Evolutionary conservation across 2,888 invertebrate genomes (phyloP).

Genomic region (Sericinus montela): DNA sequence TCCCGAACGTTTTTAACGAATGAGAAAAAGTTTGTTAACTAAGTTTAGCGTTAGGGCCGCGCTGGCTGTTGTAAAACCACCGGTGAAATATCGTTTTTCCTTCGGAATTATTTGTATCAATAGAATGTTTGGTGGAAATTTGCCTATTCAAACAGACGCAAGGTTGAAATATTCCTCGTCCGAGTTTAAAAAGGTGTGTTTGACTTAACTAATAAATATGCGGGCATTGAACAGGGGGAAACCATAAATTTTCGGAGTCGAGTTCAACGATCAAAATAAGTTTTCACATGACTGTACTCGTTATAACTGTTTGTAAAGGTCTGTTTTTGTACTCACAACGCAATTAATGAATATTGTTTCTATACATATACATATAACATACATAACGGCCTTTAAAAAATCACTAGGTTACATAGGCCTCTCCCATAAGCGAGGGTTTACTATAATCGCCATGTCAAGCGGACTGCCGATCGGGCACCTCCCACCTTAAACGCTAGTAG

Average conservation of each 20-base stretch:
- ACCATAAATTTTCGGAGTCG: slow-evolving; percentile 35
- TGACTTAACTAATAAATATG: slow-evolving; percentile 73
- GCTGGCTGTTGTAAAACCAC: slow-evolving; percentile 50
- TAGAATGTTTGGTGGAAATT: slow-evolving; percentile 64
- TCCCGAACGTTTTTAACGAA: slow-evolving; percentile 65
- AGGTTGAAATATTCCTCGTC: slow-evolving; percentile 43
- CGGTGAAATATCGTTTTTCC: slow-evolving; percentile 63
- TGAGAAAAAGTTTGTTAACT: slow-evolving; percentile 67
- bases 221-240: slow-evolving; percentile 43
- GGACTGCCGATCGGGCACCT: too few relatives aligned
- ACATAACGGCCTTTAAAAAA: too few relatives aligned
- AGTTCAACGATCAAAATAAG: slow-evolving; percentile 44
- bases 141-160: slow-evolving; percentile 58
- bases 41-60: slow-evolving; percentile 46
- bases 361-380: too few relatives aligned
- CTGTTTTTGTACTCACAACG: too few relatives aligned
- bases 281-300: slow-evolving; percentile 32
- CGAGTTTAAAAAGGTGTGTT: slow-evolving; percentile 71
- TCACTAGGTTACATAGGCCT: too few relatives aligned
- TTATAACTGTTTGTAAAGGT: neutral
- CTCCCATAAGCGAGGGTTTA: too few relatives aligned
- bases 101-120: slow-evolving; percentile 72
- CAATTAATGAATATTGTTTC: too few relatives aligned
- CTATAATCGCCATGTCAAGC: too few relatives aligned
- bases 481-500: too few relatives aligned